Base-by-base conservation (phyloP, 2,797 vertebrate species). In the Anableps anableps region DNA sequence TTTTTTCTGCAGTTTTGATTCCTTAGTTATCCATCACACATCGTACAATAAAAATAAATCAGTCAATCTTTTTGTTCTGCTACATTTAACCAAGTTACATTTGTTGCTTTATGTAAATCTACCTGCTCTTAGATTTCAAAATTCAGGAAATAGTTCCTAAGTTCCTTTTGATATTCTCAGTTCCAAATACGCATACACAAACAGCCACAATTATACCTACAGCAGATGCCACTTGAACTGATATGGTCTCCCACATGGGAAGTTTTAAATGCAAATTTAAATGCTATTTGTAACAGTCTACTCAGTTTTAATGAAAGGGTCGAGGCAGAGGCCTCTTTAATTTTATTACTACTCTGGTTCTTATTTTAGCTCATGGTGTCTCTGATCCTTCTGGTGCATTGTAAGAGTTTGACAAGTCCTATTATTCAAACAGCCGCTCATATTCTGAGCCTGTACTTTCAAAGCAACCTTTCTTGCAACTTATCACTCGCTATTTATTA, bases 341-440 rank as follows among this genome's bases (percentile, higher is more conserved):
- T 93, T 91, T 89, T 80, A 90, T 93, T 90, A 93, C 87, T 79
- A 84, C 83, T 83, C 78, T 83, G 80, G 48, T 77, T 80, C 80
- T 80, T 95, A 94, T 92, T 92, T 94, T 92, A 93, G 84, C 90
- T 81, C 83, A 4, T 2, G 72, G 76, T 45, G 80, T 83, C 87
- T 91, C 85, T 92, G 93, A 92, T 93, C 90, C 88, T 87, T 91
- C 83, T 89, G 76, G 68, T 88, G 77, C 82, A 84, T 86, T 91
- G 89, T 90, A 88, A 90, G 85, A 89, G 79, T 89, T 92, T 93
- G 89, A 94, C 91, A 92, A 89, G 90, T 88, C 87, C 85, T 90
- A 92, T 95, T 92, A 93, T 93, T 92, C 89, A 90, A 88, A 87
- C 86, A 90, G 88, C 83, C 38, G 83, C 88, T 90, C 88, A 89